Evolutionary conservation across 2,113 vertebrate genomes (phyloP), one percentile per base, ranked within the genome.

Genomic region (Gopherus evgoodei): DNA sequence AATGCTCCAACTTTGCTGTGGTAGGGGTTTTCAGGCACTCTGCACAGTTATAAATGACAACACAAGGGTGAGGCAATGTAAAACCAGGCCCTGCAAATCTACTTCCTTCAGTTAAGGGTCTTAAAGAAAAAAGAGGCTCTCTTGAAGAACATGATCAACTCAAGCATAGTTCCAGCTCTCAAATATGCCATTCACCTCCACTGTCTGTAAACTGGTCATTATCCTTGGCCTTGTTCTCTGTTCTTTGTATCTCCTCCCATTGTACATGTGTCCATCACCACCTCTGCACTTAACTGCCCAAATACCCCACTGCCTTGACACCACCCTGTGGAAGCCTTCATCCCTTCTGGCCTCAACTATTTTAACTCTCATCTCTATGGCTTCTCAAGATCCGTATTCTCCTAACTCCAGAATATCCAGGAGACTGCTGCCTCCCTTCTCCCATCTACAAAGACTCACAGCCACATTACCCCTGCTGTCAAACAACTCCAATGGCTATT

Each of bases 51-150:
- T 83, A 1, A 21, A 57, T 22, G 56, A 83, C 3, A 47, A 57
- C 10, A 44, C 57, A 81, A 5, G 6, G 1, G 24, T 44, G 53
- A 0, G 49, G 11, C 59, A 86, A 49, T 84, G 54, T 8, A 3
- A 47, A 84, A 1, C 1, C 19, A 44, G 52, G 31, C 62, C 56
- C 1, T 69, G 25, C 0, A 49, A 8, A 27, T 17, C 16, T 1
- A 69, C 2, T 29, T 57, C 78, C 38, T 78, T 31, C 87, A 44
- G 49, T 79, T 88, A 12, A 27, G 65, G 31, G 35, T 54, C 83
- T 3, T 49, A 59, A n/a, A 35, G 35, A 86, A 29, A 13, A 75
- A 19, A 47, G 75, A 78, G 75, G 42, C 5, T 21, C 44, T 82
- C 52, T 53, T 38, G 11, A 69, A 53, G 21, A 54, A 53, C 49